Conservation (phyloP, 64 coral and sea anemone species). For the Actinia tenebrosa region DNA sequence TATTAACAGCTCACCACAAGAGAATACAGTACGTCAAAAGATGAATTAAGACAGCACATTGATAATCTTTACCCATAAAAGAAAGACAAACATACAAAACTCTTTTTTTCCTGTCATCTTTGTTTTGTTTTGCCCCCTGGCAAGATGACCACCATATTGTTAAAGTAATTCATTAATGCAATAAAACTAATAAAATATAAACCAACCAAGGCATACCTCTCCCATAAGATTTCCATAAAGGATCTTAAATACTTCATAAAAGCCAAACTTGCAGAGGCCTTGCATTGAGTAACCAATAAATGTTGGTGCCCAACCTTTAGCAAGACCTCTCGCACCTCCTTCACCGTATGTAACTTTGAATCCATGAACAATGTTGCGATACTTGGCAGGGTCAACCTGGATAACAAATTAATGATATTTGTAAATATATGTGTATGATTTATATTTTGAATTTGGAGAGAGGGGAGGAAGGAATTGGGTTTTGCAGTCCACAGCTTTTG, state of each 20-base stretch:
- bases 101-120: no score
- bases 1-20: no score
- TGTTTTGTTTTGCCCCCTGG: no score
- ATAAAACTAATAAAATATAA: not conserved
- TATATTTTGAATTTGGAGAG: no score
- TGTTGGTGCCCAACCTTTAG: constrained; percentile 98
- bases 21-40: no score
- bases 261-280: constrained; percentile 98
- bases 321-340: constrained; percentile 67
- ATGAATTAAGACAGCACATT: no score
- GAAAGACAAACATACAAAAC: no score
- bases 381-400: constrained; percentile 89
- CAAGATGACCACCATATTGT: no score
- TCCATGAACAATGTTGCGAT: constrained; percentile 69
- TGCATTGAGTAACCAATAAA: constrained; percentile 97
- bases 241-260: constrained; percentile 99
- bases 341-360: constrained; percentile 79
- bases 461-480: not conserved
- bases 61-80: no score
- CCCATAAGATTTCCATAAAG: constrained; percentile 90
- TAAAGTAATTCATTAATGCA: not conserved
- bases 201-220: constrained; percentile 57
- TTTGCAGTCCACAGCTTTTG: not conserved
- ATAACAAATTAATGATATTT: not conserved
- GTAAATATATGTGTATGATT: not conserved